These are phyloP conservation scores for Patagioenas fasciata DNA, from an alignment of 2,113 vertebrate genomes.

Conservation along the genomic window DNA sequence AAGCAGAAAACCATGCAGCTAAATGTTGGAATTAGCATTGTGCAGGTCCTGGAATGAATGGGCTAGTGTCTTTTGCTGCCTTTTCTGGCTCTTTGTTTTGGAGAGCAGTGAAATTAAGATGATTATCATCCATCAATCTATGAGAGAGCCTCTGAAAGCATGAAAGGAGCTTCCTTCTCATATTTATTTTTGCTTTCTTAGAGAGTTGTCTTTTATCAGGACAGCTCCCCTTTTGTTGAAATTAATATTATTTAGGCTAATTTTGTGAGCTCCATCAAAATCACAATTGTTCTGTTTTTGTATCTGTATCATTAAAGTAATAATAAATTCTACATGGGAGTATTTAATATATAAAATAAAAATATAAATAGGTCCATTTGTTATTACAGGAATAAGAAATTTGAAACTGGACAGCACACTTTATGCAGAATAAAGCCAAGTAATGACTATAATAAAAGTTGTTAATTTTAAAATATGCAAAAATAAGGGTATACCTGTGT, in stretches of 20 bases:
- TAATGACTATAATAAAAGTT: not conserved
- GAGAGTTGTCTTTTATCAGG: slow-evolving; percentile 86
- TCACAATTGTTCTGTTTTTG: slow-evolving; percentile 77
- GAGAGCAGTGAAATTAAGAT: slow-evolving; percentile 93
- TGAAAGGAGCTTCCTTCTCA: slow-evolving; percentile 84
- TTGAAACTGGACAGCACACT: slow-evolving; percentile 31
- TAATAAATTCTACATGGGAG: slow-evolving; percentile 55
- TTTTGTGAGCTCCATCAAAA: slow-evolving; percentile 79
- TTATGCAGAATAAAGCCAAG: not conserved
- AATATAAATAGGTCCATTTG: slow-evolving; percentile 58
- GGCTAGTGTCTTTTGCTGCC: slow-evolving; percentile 91
- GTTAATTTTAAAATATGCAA: not conserved
- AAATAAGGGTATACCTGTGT: not conserved
- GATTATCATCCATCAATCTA: slow-evolving; percentile 92
- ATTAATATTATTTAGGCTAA: slow-evolving; percentile 88
- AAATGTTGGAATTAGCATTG: slow-evolving; percentile 99
- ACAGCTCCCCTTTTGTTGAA: slow-evolving; percentile 83
- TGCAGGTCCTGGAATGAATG: slow-evolving; percentile 95
- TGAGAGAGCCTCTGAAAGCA: slow-evolving; percentile 88
- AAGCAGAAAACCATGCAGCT: slow-evolving; percentile 99
- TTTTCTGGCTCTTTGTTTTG: slow-evolving; percentile 91
- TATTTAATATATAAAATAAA: slow-evolving; percentile 66
- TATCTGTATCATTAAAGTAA: slow-evolving; percentile 69
- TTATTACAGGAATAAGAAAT: slow-evolving; percentile 47
- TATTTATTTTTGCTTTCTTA: slow-evolving; percentile 89